Conservation (phyloP, 2,797 vertebrate species). For the Alcedo atthis region DNA sequence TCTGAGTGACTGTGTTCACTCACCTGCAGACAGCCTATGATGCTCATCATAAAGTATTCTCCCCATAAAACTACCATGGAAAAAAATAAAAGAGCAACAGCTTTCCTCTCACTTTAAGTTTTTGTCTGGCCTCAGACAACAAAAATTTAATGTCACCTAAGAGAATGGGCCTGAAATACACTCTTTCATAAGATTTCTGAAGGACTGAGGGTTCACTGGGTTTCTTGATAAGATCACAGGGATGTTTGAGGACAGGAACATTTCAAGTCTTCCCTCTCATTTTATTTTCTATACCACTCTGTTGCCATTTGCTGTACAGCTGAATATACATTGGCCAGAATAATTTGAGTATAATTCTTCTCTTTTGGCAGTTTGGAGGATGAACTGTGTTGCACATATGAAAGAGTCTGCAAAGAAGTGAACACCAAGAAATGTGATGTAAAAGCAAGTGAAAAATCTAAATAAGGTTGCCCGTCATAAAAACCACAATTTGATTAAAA, state of each 20-base stretch:
- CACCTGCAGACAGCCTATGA: not conserved
- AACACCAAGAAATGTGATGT: not conserved
- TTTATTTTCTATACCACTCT: not conserved
- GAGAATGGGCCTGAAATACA: not conserved
- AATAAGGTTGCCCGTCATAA: not conserved
- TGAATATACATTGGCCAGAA: not conserved
- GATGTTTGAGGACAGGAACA: not conserved
- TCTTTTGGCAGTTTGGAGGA: not conserved
- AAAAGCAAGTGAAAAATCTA: conserved; percentile 23
- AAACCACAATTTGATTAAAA: conserved; percentile 15
- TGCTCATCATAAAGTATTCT: not conserved
- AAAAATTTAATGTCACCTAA: not conserved
- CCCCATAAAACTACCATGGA: accelerated
- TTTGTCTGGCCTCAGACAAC: not conserved
- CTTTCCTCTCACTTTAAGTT: not conserved
- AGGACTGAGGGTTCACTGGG: not conserved
- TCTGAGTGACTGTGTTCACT: not conserved
- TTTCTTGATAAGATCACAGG: not conserved
- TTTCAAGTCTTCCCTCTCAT: not conserved
- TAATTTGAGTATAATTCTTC: not conserved
- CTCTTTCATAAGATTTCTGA: not conserved
- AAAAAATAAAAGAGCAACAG: not conserved
- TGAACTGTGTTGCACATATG: not conserved
- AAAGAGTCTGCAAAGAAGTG: conserved; percentile 1
- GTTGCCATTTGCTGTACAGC: not conserved